Conservation (phyloP, 2,113 vertebrate genomes). For the Varanus komodoensis region DNA sequence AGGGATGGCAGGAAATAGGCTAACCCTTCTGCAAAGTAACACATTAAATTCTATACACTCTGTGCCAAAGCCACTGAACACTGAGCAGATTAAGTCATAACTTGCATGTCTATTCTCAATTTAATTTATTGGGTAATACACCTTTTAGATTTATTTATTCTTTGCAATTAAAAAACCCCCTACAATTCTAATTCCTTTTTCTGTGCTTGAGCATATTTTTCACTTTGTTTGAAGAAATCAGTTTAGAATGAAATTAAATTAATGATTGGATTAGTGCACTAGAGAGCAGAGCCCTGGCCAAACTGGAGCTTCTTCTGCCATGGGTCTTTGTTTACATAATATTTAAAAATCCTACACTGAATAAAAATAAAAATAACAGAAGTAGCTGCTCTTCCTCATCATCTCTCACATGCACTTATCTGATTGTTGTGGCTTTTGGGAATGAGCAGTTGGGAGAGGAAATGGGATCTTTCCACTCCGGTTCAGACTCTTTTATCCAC, state of each 20-base stretch:
- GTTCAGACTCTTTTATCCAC: no score
- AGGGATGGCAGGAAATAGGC: slow-evolving; percentile 43
- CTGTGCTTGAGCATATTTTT: not conserved
- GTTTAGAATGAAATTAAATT: not conserved
- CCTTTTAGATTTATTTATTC: not conserved
- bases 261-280: not conserved
- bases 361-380: not conserved
- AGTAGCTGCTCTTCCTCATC: not conserved
- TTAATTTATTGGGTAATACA: slow-evolving; percentile 52
- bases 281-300: not conserved
- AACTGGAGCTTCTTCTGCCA: not conserved
- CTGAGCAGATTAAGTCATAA: slow-evolving; percentile 42
- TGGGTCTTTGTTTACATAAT: not conserved
- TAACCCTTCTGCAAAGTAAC: slow-evolving; percentile 43
- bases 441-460: not conserved
- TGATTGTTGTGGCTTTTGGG: no score
- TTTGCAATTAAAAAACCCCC: not conserved
- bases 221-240: not conserved
- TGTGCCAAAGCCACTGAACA: slow-evolving; percentile 16
- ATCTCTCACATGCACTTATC: no score
- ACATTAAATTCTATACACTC: slow-evolving; percentile 24
- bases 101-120: slow-evolving; percentile 34
- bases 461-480: no score
- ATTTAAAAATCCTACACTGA: not conserved
- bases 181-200: not conserved